These are phyloP conservation scores for Meteorus sp. DNA, from an alignment of 1,140 invertebrate genomes.

Conservation along the genomic window DNA sequence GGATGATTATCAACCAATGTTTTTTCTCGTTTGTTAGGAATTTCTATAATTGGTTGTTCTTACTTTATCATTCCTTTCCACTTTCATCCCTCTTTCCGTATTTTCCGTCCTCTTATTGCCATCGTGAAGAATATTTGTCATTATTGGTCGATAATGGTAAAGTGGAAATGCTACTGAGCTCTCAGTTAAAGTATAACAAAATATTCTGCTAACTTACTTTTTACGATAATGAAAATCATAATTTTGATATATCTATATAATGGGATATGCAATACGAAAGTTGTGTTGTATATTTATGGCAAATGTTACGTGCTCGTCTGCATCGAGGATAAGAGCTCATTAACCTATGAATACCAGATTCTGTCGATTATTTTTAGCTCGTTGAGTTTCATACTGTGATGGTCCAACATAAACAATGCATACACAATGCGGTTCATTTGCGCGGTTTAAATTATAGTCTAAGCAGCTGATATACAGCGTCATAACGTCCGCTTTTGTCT, in stretches of 20 bases:
- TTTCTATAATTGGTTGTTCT: background rate
- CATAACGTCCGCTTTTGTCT: conserved; percentile 17
- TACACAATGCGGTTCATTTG: conserved; percentile 27
- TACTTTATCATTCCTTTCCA: no score
- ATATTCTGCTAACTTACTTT: background rate
- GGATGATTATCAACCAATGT: background rate
- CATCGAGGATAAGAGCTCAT: conserved; percentile 4
- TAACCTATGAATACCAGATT: conserved; percentile 19
- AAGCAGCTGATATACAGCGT: conserved; percentile 20
- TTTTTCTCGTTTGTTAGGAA: background rate
- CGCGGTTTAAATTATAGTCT: conserved; percentile 23
- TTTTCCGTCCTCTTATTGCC: no score
- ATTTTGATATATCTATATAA: no score
- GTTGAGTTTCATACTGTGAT: background rate
- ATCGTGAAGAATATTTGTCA: no score
- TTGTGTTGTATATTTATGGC: background rate
- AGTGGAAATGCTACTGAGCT: conserved; percentile 8
- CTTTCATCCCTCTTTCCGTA: no score
- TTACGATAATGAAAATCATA: no score
- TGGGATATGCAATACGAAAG: background rate
- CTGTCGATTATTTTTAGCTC: conserved; percentile 15
- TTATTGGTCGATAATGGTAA: conserved; percentile 8
- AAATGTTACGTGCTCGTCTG: background rate
- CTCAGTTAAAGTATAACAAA: background rate
- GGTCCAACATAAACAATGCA: conserved; percentile 23